A percentile compares a stretch with the other conserved stretches of the same genome.
These are phyloP conservation scores for Phrynosoma blainvillii DNA, from an alignment of 2,113 vertebrate genomes.

Conservation along the genomic window DNA sequence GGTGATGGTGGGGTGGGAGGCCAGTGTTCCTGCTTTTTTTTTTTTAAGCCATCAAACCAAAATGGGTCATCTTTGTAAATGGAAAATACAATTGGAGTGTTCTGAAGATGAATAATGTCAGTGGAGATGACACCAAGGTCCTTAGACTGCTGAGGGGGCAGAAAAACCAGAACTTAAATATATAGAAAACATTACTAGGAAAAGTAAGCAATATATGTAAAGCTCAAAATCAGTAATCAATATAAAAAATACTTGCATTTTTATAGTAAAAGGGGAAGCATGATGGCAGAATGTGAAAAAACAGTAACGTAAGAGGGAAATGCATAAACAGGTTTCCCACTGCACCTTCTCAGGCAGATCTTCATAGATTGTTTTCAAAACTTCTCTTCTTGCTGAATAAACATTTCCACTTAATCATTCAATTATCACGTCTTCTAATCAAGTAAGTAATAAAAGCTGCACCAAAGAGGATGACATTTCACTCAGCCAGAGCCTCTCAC, in stretches of 20 bases:
- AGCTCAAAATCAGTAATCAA: background rate
- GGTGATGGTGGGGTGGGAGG: background rate
- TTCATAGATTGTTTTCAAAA: constrained; percentile 47
- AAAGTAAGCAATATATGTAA: background rate
- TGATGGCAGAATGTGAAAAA: background rate
- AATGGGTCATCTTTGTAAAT: background rate
- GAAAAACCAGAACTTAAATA: background rate
- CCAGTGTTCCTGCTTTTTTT: too few relatives aligned
- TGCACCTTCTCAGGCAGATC: background rate
- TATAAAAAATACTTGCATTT: background rate
- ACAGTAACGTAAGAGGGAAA: background rate
- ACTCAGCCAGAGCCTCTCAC: background rate
- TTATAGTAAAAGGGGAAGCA: background rate
- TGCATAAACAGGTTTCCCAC: background rate
- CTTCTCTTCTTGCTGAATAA: constrained; percentile 20
- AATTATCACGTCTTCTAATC: constrained; percentile 47
- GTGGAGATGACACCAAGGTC: too few relatives aligned
- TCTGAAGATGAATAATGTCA: background rate
- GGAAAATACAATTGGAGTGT: background rate
- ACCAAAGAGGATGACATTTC: background rate
- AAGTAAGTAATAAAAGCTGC: constrained; percentile 54
- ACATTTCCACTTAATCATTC: constrained; percentile 52
- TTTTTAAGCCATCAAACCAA: background rate
- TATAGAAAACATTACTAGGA: background rate
- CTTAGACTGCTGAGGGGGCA: background rate